phyloP scores from a whole-genome alignment of 1,140 invertebrate genomes.

The Temnothorax nylanderi region DNA sequence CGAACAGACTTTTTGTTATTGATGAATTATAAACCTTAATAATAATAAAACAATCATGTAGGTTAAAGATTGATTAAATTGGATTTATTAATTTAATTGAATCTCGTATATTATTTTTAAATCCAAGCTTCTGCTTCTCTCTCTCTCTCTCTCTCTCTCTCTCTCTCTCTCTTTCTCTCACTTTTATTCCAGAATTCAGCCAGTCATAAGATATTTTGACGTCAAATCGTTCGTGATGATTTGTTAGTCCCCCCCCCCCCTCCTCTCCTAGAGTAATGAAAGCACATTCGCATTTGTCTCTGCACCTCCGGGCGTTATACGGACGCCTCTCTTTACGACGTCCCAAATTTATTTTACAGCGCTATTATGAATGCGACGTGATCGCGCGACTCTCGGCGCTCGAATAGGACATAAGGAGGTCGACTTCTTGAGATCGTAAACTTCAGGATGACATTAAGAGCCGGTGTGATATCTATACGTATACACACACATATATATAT shows the following conservation, averaged over 20 bases:
- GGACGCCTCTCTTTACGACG: constrained; percentile 19
- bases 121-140: neutral
- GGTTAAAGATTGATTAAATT: neutral
- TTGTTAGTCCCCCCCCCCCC: neutral
- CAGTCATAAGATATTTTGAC: neutral
- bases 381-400: constrained; percentile 16
- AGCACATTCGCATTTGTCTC: neutral
- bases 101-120: neutral
- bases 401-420: neutral
- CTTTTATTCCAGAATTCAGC: neutral
- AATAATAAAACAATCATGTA: neutral
- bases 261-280: neutral
- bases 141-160: too few relatives aligned
- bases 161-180: too few relatives aligned
- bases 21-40: neutral
- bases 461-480: neutral
- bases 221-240: neutral
- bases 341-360: constrained; percentile 52
- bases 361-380: constrained; percentile 41
- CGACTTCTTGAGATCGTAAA: constrained; percentile 50
- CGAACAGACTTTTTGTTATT: neutral
- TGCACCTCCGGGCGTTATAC: neutral
- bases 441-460: constrained; percentile 61
- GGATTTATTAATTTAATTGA: neutral
- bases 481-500: too few relatives aligned